Evolutionary conservation across 2,888 invertebrate genomes (phyloP).

Genomic region (Galerucella calmariensis): DNA sequence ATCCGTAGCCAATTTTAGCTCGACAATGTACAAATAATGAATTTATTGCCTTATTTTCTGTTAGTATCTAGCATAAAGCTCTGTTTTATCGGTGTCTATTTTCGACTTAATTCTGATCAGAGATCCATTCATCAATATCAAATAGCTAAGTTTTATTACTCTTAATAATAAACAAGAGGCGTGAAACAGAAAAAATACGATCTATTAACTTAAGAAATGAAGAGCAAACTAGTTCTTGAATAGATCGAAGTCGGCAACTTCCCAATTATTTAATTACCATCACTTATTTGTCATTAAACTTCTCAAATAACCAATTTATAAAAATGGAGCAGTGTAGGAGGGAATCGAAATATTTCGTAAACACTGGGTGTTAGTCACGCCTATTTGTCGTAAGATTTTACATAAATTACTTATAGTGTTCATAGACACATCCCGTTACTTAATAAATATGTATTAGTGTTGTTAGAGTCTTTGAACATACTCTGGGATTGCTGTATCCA

Average conservation of each 20-base stretch:
- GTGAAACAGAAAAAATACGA: slow-evolving; percentile 27
- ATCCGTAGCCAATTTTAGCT: no score
- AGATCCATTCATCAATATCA: slow-evolving; percentile 13
- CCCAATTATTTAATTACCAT: slow-evolving; percentile 32
- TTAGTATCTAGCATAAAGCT: neutral
- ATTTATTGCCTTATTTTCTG: neutral
- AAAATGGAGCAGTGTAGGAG: slow-evolving; percentile 30
- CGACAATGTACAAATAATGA: neutral
- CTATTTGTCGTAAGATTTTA: slow-evolving; percentile 36
- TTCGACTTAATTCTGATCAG: neutral
- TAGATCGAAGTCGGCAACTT: slow-evolving; percentile 17
- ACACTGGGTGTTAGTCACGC: slow-evolving; percentile 37
- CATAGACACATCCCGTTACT: slow-evolving; percentile 43
- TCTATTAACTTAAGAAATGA: slow-evolving; percentile 30
- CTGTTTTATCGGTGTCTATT: neutral
- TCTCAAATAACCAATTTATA: slow-evolving; percentile 24
- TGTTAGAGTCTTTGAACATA: slow-evolving; percentile 17
- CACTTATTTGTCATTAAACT: slow-evolving; percentile 24
- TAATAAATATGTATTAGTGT: slow-evolving; percentile 42
- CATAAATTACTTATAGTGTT: slow-evolving; percentile 35
- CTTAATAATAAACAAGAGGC: slow-evolving; percentile 29
- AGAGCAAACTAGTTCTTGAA: slow-evolving; percentile 27
- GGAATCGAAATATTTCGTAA: slow-evolving; percentile 32
- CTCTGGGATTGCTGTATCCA: slow-evolving; percentile 7
- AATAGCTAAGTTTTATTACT: slow-evolving; percentile 20